Evolutionary conservation across 2,888 invertebrate species (phyloP).

Genomic region (Acleris emargana): DNA sequence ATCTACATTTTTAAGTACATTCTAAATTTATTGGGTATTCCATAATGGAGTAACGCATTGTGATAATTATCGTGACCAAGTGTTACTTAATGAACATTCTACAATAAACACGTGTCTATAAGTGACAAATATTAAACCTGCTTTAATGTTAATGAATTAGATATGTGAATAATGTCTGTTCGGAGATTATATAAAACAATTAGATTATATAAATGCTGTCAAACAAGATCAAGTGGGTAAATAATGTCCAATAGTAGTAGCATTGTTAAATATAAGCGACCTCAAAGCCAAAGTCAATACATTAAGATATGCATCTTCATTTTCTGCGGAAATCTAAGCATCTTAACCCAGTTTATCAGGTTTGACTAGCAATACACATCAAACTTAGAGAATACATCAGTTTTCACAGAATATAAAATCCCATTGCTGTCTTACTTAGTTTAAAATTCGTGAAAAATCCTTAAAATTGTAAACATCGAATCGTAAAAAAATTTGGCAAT

Average conservation of each 20-base stretch:
- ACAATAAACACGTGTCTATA: conserved; percentile 44
- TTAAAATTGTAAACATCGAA: conserved; percentile 32
- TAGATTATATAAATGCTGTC: background rate
- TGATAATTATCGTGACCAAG: conserved; percentile 22
- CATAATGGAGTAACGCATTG: conserved; percentile 64
- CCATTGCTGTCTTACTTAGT: conserved; percentile 3
- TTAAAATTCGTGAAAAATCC: conserved; percentile 20
- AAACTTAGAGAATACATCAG: background rate
- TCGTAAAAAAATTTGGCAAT: conserved; percentile 45
- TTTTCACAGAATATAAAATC: background rate
- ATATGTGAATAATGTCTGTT: conserved; percentile 49
- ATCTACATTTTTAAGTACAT: conserved; percentile 69
- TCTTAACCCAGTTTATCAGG: conserved; percentile 5
- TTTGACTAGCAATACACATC: conserved; percentile 1
- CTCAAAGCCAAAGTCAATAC: too few species aligned
- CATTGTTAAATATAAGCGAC: too few species aligned
- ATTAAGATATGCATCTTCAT: too few species aligned
- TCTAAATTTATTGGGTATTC: conserved; percentile 83
- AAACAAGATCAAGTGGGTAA: conserved; percentile 5
- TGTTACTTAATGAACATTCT: conserved; percentile 35
- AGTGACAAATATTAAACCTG: conserved; percentile 44
- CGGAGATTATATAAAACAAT: conserved; percentile 6
- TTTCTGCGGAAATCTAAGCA: background rate
- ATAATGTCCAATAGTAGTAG: background rate
- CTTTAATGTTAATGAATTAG: conserved; percentile 45